Percentiles rank a stretch among this genome's conserved stretches.
These are phyloP conservation scores for Astyanax mexicanus DNA, from an alignment of 2,797 vertebrate species.

Conservation along the genomic window DNA sequence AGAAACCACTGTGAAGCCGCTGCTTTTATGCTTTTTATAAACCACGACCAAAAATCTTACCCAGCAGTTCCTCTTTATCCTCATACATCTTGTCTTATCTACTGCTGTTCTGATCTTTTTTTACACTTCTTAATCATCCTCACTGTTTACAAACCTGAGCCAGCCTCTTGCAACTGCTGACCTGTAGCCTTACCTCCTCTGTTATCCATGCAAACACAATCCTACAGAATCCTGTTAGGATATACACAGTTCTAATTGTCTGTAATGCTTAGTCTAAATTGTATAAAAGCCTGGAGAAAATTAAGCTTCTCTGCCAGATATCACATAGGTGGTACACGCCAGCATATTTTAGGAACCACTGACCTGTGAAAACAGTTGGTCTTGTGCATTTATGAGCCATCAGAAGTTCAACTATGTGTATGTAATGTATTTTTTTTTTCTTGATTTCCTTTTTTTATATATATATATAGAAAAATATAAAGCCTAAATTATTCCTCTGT, in stretches of 20 bases:
- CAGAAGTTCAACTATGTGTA: slow-evolving; percentile 52
- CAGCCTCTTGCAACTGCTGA: slow-evolving; percentile 29
- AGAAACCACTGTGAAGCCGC: slow-evolving; percentile 41
- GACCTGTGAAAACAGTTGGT: slow-evolving; percentile 17
- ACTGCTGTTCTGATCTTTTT: neutral
- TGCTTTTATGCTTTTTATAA: slow-evolving; percentile 17
- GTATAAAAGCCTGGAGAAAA: slow-evolving; percentile 52
- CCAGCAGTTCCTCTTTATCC: neutral
- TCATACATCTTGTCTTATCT: neutral
- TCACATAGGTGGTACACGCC: slow-evolving; percentile 57
- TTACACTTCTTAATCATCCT: slow-evolving; percentile 4
- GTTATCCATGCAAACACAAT: slow-evolving; percentile 14
- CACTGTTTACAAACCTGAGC: slow-evolving; percentile 44
- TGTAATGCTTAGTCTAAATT: slow-evolving; percentile 10
- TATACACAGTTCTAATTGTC: slow-evolving; percentile 9
- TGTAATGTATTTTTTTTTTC: slow-evolving; percentile 32
- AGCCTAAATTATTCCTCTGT: slow-evolving; percentile 29
- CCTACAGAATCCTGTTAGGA: slow-evolving; percentile 3
- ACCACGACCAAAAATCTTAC: slow-evolving; percentile 36
- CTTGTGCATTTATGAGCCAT: slow-evolving; percentile 10
- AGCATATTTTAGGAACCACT: slow-evolving; percentile 40
- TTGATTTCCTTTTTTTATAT: slow-evolving; percentile 26
- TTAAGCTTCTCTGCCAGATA: slow-evolving; percentile 62
- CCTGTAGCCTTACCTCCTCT: slow-evolving; percentile 43
- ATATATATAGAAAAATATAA: neutral